Percentiles rank a stretch among this genome's conserved stretches.
phyloP scores from a whole-genome alignment of 1,140 invertebrate genomes.

The Bombus confusus region DNA sequence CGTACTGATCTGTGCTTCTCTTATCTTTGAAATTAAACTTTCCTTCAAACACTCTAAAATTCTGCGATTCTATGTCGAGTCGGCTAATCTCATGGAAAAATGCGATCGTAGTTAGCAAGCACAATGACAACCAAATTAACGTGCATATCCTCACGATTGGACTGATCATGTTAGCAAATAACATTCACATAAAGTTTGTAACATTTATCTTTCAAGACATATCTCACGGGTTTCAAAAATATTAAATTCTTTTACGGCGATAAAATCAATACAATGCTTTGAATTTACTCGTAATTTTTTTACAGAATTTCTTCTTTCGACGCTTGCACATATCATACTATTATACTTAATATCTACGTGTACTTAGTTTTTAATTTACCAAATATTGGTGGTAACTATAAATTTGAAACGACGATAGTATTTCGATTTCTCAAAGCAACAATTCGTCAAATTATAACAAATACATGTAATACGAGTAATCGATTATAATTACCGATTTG shows the following conservation, averaged over 20 bases:
- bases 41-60: neutral
- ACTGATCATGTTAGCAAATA: conserved; percentile 22
- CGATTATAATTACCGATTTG: neutral
- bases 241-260: neutral
- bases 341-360: neutral
- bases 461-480: neutral
- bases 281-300: neutral
- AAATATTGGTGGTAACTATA: neutral
- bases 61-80: neutral
- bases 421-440: neutral
- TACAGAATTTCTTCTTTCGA: conserved; percentile 3
- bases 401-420: neutral
- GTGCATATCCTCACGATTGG: neutral
- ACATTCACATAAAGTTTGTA: neutral
- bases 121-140: conserved; percentile 21
- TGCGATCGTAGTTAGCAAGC: neutral
- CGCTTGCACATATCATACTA: conserved; percentile 44
- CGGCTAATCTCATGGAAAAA: neutral
- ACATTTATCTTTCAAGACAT: neutral
- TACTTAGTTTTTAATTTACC: neutral
- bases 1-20: conserved; percentile 24
- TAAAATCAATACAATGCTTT: neutral
- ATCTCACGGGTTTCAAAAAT: neutral
- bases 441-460: neutral
- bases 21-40: conserved; percentile 35